Evolutionary conservation across 2,888 invertebrate genomes (phyloP), one percentile per base, ranked within the genome.

Genomic region (Cryptus armator): DNA sequence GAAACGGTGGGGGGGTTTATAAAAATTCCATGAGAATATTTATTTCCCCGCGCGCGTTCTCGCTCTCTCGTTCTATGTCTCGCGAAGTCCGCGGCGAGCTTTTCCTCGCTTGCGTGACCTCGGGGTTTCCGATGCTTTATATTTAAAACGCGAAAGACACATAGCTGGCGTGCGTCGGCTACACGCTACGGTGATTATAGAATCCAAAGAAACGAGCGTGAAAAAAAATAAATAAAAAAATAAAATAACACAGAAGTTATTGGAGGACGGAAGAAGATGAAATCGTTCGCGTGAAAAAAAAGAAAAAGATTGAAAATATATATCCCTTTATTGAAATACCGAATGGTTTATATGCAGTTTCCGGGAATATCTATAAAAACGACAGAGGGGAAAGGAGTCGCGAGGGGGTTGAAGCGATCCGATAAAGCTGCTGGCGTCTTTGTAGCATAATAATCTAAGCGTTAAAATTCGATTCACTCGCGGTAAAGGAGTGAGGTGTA

Each of bases 1-100:
- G 77, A 84, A 83, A 81, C 78, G 83, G 37, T 37, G 37, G 37
- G 37, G 9, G 37, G 81, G 83, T 86, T 84, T 84, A 84, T 83
- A 83, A 86, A 83, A 86, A 86, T 86, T 86, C 83, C 81, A 29
- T n/a, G 78, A 48, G 77, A 77, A 86, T 83, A 86, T 86, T 86
- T 86, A 83, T 86, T 86, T 83, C 16, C 10, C 29, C 19, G 19
- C 24, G 4, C 12, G 24, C 29, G 10, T 12, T 10, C 59, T 14
- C 12, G 7, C 64, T 56, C 82, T 53, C 70, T 71, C 76, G 6
- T 9, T 16, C n/a, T 37, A 37, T 37, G 37, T 56, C 76, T 64
- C 70, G 71, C 76, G 70, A 66, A 64, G 71, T 71, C 64, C 66
- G 14, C 9, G 75, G 64, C 66, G 4, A 43, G 24, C 24, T 14